Evolutionary conservation across 2,888 invertebrate genomes (phyloP), one percentile per base, ranked within the genome.

Genomic region (Cepaea hortensis): DNA sequence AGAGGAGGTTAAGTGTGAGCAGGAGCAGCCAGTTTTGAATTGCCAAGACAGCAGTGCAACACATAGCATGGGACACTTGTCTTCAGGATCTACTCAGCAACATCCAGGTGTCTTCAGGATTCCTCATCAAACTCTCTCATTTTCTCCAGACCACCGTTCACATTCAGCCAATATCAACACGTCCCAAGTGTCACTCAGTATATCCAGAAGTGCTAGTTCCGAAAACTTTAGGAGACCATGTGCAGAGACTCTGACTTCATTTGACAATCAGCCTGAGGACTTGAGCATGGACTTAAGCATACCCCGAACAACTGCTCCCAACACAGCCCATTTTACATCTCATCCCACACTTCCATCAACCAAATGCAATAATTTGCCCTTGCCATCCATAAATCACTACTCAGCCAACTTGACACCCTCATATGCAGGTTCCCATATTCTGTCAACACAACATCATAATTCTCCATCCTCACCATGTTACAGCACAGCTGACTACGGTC

Each of bases 231-330:
- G 81, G 50, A 68, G 70, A 81, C n/a, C 48, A 23, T 11, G 11
- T 2, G 13, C 68, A 48, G 81, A 81, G 11, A 70, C 70, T n/a
- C 81, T 13, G 3, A 70, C 2, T 81, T 48, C 65, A 81, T 50
- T 61, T 48, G 68, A 85, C 15, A 76, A 55, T 18, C 68, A 85
- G 72, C 79, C 85, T 70, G 68, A 85, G 85, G 85, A 85, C 20
- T 75, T 77, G 48, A 65, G 79, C 84, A 84, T 76, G 23, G 84
- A 84, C 84, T 20, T 65, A 48, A 76, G 76, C 18, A 48, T 76
- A 3, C 46, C 9, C 48, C 76, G 84, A 20, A 23, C 68, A 75
- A 20, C 46, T 13, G n/a, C 73, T 18, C 4, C 46, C n/a, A 65
- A 13, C 65, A 65, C 73, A 13, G n/a, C 6, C 81, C 68, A 50